Evolutionary conservation across 1,140 invertebrate species (phyloP), one percentile per base, ranked within the genome.

Genomic region (Drosophila tristis): DNA sequence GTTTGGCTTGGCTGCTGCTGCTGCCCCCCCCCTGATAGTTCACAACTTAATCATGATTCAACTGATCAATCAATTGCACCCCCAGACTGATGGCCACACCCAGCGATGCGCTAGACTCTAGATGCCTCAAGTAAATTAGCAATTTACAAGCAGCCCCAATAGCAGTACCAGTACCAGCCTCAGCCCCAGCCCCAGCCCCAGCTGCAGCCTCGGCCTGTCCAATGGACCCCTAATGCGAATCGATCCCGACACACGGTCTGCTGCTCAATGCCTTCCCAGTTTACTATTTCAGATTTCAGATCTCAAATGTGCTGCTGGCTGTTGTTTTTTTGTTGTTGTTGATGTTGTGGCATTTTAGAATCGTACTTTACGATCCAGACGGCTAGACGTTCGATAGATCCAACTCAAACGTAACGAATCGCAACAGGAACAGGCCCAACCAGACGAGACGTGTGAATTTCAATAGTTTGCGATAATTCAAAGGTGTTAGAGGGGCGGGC

Each of bases 371-470:
- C 54, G 74, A 68, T 74, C 71, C 59, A 71, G 79, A 82, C 78
- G 82, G 78, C 82, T 75, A 87, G 82, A 86, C 82, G 43, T 61
- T 76, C 65, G 67, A 82, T 89, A 42, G 51, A 70, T 70, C 20
- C 44, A 31, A 26, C 42, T 53, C 43, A 63, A 42, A 71, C 66
- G 59, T 70, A 74, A 77, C 47, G 58, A 76, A 42, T 63, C 45
- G 58, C 61, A 20, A 47, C 43, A 39, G 49, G 56, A 66, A 43
- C 59, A 50, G 47, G 26, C 20, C 42, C 43, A 44, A 48, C 54
- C 73, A 75, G 73, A 74, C 72, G 70, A 67, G 63, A 75, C 73
- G 73, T 75, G 73, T 75, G 72, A 70, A 70, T 70, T 70, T 70
- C 67, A 70, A 70, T 70, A 70, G 65, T 70, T 70, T n/a, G 44